Base-by-base conservation (phyloP, 2,797 vertebrate genomes). In the Rhynchotus rufescens region DNA sequence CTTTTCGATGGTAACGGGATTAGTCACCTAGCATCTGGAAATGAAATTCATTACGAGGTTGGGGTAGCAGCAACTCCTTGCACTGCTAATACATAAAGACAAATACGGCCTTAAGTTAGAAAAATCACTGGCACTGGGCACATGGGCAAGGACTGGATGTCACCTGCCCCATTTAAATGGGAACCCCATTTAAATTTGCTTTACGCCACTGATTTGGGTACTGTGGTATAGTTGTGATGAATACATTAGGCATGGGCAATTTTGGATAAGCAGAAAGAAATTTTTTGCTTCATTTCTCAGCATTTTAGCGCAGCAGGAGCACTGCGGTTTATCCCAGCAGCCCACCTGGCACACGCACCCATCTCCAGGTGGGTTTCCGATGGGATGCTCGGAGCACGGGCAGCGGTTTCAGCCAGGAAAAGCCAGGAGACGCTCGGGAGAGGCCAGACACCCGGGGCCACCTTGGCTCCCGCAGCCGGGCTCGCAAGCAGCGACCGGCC, bases 1-100 rank as follows among this genome's bases (percentile, higher is more conserved):
- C 94, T 92, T 91, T 15, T 23, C 77, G 47, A 32, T 6, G 54
- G 60, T 80, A 92, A 83, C 2, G 83, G 69, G 69, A 78, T 83
- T 83, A 62, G 73, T 92, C 87, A 83, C 14, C 79, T 9, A 87
- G 69, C 87, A 85, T 60, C 87, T 87, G 54, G 76, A 85, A 85
- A 66, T 75, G 57, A 38, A 65, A 82, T 84, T 90, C 67, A 71
- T 90, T 52, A 49, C n/a, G 73, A 79, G 62, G 73, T 64, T 60
- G n/a, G 3, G 1, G 44, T 51, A n/a, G 28, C 2, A 73, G 52
- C 80, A 49, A 10, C 65, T n/a, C 12, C 85, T 68, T 21, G 66
- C 45, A 9, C 36, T 26, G 47, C 52, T 12, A 6, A 23, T 16
- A 6, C 36, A 36, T 34, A 68, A 36, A 78, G 34, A 34, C 10